Conservation (phyloP, 1,140 invertebrate genomes). For the Drosophila jambulina region DNA sequence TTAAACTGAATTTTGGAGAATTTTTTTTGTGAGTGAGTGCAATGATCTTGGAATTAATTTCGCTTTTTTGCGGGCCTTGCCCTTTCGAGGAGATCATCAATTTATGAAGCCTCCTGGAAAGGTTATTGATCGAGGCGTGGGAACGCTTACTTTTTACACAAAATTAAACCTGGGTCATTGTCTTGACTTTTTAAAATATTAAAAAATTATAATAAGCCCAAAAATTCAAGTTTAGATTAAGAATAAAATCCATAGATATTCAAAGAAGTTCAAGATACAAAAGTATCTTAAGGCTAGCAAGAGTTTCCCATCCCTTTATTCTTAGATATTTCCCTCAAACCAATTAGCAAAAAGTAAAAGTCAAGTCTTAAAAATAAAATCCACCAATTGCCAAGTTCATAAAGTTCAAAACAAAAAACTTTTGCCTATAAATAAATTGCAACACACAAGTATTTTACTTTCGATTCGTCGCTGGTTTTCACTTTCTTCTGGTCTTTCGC, state of each 20-base stretch:
- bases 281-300: neutral
- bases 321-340: neutral
- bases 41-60: slow-evolving; percentile 43
- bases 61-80: slow-evolving; percentile 31
- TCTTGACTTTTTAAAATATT: neutral
- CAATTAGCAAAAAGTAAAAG: slow-evolving; percentile 44
- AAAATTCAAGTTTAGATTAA: neutral
- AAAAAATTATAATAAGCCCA: neutral
- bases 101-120: slow-evolving; percentile 7
- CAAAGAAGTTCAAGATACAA: neutral
- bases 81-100: slow-evolving; percentile 39
- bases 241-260: neutral
- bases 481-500: slow-evolving; percentile 75
- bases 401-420: slow-evolving; percentile 5
- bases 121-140: slow-evolving; percentile 55
- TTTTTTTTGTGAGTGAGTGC: slow-evolving; percentile 24
- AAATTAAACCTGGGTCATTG: neutral
- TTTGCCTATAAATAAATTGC: slow-evolving; percentile 35
- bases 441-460: slow-evolving; percentile 55
- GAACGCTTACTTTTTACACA: slow-evolving; percentile 22
- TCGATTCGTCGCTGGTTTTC: slow-evolving; percentile 59
- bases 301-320: neutral
- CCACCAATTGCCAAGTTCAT: slow-evolving; percentile 14
- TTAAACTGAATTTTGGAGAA: slow-evolving; percentile 12
- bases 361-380: neutral